Evolutionary conservation across 1,140 invertebrate genomes (phyloP), one percentile per base, ranked within the genome.

Genomic region (Bombus affinis): DNA sequence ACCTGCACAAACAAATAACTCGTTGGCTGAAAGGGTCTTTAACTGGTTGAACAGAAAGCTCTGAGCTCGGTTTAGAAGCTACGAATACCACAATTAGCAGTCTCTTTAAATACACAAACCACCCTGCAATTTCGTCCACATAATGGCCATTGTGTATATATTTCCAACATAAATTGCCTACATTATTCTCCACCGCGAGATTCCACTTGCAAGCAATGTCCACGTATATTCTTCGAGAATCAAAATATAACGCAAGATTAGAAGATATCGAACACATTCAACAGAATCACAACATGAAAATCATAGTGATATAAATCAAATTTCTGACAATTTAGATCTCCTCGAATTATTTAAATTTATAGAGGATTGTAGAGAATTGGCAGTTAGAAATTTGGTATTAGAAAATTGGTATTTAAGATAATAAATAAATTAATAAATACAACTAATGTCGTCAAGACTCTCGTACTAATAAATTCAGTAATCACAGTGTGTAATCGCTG

Each of bases 61-160:
- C 37, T 42, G 57, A 12, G 12, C n/a, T 35, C 47, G 22, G 18
- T 57, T 57, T 35, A 57, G 53, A 37, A 44, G 47, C 32, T 37
- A n/a, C 57, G 28, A 62, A 32, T 42, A 4, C 9, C 57, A 77
- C 57, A 39, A 42, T 65, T 39, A 62, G 28, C 37, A 15, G n/a
- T 13, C 37, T 59, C 57, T 77, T 62, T 62, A 77, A 62, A 77
- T 15, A 65, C 37, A 77, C 75, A 77, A 62, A 18, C 57, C 12
- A 9, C 2, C 18, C 57, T n/a, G 73, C 28, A 37, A 75, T 75
- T 57, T 75, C 42, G 28, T 3, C 18, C 18, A 10, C 18, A 32
- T 22, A 22, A 32, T 22, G 32, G 37, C 28, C 15, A 42, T 13
- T 32, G 44, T 39, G 75, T 77, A 25, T 32, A 65, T 42, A 65